Percentiles rank a stretch among this genome's conserved stretches.
These are phyloP conservation scores for Willisornis vidua DNA, from an alignment of 2,113 vertebrate genomes.

Conservation along the genomic window DNA sequence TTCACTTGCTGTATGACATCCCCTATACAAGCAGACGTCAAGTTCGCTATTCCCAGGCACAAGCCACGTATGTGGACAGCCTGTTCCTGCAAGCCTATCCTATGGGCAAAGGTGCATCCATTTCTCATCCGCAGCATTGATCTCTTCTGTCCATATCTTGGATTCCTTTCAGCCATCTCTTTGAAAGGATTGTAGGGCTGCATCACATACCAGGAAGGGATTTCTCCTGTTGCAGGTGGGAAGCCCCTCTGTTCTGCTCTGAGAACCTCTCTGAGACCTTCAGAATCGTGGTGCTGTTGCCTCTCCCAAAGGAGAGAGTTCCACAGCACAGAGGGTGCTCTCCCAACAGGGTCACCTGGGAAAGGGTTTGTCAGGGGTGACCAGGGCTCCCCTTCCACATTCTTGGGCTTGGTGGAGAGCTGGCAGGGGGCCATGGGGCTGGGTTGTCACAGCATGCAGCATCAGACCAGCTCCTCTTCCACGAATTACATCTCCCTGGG, in stretches of 20 bases:
- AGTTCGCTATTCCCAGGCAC: neutral
- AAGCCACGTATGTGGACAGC: neutral
- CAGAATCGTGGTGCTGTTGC: neutral
- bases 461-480: neutral
- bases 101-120: neutral
- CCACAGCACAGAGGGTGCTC: neutral
- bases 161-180: neutral
- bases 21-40: neutral
- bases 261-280: neutral
- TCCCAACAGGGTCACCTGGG: neutral
- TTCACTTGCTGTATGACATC: neutral
- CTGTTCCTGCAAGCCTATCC: neutral
- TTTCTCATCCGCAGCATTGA: neutral
- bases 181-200: neutral
- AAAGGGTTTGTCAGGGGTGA: neutral
- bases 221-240: neutral
- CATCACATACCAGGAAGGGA: neutral
- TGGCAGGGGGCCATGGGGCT: fast-evolving
- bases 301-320: neutral
- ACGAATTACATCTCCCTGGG: neutral
- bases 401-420: neutral
- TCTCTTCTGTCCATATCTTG: neutral
- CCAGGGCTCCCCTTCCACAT: fast-evolving
- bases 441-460: neutral
- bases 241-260: neutral